Evolutionary conservation across 2,797 vertebrate species (phyloP), one percentile per base, ranked within the genome.

Genomic region (Sebastes diploproa): DNA sequence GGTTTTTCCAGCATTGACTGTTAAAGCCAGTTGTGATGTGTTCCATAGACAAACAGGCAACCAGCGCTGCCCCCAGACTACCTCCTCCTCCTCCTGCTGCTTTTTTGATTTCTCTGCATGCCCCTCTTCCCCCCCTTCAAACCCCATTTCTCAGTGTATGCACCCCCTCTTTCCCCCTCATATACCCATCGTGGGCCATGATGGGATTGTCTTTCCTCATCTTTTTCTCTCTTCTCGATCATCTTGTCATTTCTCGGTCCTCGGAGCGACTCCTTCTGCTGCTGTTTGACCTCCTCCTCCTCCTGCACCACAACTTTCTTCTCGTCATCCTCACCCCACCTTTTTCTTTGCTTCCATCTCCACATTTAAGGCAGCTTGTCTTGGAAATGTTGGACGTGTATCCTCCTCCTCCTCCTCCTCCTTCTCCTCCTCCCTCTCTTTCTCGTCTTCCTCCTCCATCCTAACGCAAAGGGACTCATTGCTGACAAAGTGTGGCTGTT

Each of bases 31-130:
- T 95, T 92, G 94, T 96, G 89, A 94, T 93, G 94, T 96, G 95
- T 97, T 97, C 95, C 95, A 95, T 96, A 97, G 98, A 98, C 98
- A 99, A 99, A 98, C 98, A 99, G 98, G 98, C 98, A 99, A 98
- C 97, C 98, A 98, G 98, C 95, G 92, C 97, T 98, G 96, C 96
- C 96, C 86, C 97, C 94, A 96, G 95, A 91, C 90, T 85, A 84
- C 36, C 36, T 38, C 91, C 91, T 92, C 75, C 81, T 88, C 56
- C 80, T 86, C 32, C 65, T 38, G 36, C 36, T 38, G 36, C 36
- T 38, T 72, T 86, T 93, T 91, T 88, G 89, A 82, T 89, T 78
- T 90, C 86, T 74, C 20, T 90, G 93, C 93, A 94, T 93, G 91
- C 80, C 62, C 83, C 75, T 13, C 36, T 5, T 62, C 36, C 58